Evolutionary conservation across 2,113 vertebrate genomes (phyloP), one percentile per base, ranked within the genome.

Genomic region (Melanerpes formicivorus): DNA sequence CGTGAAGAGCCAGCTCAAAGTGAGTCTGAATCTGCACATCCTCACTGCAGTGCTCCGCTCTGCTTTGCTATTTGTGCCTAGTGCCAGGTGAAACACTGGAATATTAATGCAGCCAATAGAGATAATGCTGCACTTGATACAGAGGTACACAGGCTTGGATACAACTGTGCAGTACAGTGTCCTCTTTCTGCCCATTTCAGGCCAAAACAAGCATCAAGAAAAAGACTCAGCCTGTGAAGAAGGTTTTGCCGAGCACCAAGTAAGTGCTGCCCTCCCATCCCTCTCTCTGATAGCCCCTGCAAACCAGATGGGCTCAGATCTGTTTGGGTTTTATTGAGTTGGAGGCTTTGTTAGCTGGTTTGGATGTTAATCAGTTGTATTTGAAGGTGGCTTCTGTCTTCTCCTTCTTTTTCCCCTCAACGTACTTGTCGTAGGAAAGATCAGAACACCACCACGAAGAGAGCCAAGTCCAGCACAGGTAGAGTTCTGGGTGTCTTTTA

Each of bases 161-260:
- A 5, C 8, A 48, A 25, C 16, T 3, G 5, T 9, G 16, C 18
- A 27, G 10, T 78, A 9, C 30, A 75, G 22, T 4, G 6, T 91
- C 18, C 54, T 55, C 37, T 71, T 54, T 63, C n/a, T 80, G 7
- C 90, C 15, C 14, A 37, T 96, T 55, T 9, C 85, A 98, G 97
- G 95, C 67, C 88, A 97, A 97, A 96, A 91, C 14, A 11, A 72
- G 63, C 3, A 9, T 85, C 9, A 98, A 95, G n/a, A 97, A 97
- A 58, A 76, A 77, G 64, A 3, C 52, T 72, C 75, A 62, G 84
- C 95, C 18, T 16, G 16, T 83, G 80, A 98, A 92, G 85, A 97
- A 96, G 60, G 10, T 46, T 4, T 7, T 60, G 3, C 29, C 87
- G 14, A 52, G 64, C 67, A 89, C 95, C 60, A 97, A 96, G 97